phyloP scores from a whole-genome alignment of 2,113 vertebrate species.

The Hystrix cristata region DNA sequence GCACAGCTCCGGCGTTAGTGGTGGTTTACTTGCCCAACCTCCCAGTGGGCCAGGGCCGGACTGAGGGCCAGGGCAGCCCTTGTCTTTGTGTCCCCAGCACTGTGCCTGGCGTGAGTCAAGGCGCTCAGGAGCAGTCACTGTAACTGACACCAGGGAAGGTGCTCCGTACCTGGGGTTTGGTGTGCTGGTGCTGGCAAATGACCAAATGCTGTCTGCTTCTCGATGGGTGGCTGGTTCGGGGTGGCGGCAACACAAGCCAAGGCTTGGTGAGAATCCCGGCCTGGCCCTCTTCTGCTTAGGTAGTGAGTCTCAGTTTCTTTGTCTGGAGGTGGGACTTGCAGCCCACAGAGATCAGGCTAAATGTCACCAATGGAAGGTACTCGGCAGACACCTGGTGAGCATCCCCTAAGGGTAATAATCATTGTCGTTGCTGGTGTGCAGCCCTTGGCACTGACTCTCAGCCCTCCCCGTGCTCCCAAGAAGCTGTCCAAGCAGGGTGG shows the following conservation, averaged over 20 bases:
- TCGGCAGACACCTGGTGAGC: no score
- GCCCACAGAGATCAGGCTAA: neutral
- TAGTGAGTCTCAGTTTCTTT: neutral
- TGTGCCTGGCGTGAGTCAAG: no score
- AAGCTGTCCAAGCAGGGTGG: neutral
- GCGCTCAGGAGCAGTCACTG: neutral
- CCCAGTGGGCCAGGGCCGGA: neutral
- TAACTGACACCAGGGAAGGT: rapidly evolving
- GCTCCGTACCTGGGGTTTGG: neutral
- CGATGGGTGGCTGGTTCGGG: neutral
- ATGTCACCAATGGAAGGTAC: rapidly evolving
- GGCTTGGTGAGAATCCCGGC: neutral
- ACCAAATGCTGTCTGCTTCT: neutral
- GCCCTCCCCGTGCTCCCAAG: neutral
- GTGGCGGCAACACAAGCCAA: neutral
- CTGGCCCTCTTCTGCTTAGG: neutral
- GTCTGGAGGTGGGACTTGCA: neutral
- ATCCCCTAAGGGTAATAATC: neutral
- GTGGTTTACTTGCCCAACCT: neutral
- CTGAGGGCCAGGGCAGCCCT: neutral
- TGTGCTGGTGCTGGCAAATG: no score
- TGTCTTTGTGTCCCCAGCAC: neutral
- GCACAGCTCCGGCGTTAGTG: neutral
- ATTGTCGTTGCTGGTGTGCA: neutral
- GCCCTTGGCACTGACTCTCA: rapidly evolving